Evolutionary conservation across 2,113 vertebrate genomes (phyloP), one percentile per base, ranked within the genome.

Genomic region (Sylvia atricapilla): DNA sequence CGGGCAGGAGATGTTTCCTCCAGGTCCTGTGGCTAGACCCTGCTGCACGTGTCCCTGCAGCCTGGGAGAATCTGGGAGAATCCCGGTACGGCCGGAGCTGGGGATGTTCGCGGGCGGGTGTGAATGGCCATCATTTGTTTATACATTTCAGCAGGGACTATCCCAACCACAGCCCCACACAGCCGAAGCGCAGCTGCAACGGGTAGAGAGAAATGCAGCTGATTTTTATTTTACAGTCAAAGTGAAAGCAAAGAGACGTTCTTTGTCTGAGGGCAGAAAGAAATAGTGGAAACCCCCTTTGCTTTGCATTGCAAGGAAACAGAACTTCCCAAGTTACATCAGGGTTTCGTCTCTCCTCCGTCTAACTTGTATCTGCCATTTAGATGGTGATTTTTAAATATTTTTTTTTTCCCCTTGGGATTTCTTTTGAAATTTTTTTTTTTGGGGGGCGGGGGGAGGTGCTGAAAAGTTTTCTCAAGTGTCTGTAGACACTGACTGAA

Each of bases 31-130:
- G 6, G n/a, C 12, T 1, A 7, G 18, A 33, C 41, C 4, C 33
- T 1, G 3, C 63, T 37, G 72, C 13, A 2, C 0, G 4, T 28
- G 12, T 43, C 39, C 39, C 33, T 41, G 46, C 43, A 39, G 4
- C 19, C 17, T 22, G 24, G n/a, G n/a, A n/a, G n/a, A 17, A 55
- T n/a, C 4, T 50, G 35, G n/a, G 44, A 52, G 52, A 41, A 52
- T n/a, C 3, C 24, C 0, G 0, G 22, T 7, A 7, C 30, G 13
- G 52, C 43, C 25, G 0, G 14, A 46, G 37, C 18, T 17, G 2
- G 1, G 17, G 20, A 22, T 68, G 30, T 3, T 4, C 0, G 0
- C 6, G 35, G 11, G 8, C 7, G 15, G 41, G 28, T 37, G 43
- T 2, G 13, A 41, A 33, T 10, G 24, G 27, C 23, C 30, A 2